Percentiles rank a stretch among this genome's conserved stretches.
Conservation (phyloP, 1,140 invertebrate genomes). For the Sycobia sp. region DNA sequence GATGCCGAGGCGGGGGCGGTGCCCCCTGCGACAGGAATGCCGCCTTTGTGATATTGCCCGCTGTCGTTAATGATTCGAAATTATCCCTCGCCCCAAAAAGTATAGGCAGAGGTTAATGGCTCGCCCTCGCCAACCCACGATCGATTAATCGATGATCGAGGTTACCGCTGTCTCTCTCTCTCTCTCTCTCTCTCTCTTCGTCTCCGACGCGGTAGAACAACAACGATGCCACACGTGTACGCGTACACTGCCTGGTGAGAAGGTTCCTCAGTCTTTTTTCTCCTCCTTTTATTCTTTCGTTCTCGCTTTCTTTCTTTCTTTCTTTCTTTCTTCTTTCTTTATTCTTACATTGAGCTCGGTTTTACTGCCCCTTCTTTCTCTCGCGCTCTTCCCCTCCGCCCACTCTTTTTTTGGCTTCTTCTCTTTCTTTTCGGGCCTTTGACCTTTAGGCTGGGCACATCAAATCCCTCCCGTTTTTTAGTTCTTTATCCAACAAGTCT, state of each 20-base stretch:
- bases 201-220: too few relatives aligned
- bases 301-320: too few relatives aligned
- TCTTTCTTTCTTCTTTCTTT: too few relatives aligned
- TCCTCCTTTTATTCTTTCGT: background rate
- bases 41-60: slow-evolving; percentile 1
- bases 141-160: slow-evolving; percentile 29
- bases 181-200: background rate
- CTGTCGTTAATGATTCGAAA: slow-evolving; percentile 10
- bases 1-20: background rate
- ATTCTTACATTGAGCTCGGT: too few relatives aligned
- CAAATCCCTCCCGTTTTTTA: background rate
- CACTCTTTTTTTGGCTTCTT: too few relatives aligned
- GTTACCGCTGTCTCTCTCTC: background rate
- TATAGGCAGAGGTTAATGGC: slow-evolving; percentile 24
- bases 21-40: background rate
- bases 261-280: background rate
- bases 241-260: background rate
- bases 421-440: slow-evolving; percentile 7
- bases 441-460: background rate
- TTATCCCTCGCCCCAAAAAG: slow-evolving; percentile 13
- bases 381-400: too few relatives aligned
- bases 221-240: background rate
- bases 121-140: background rate
- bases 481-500: background rate
- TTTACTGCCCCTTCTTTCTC: too few relatives aligned